These are phyloP conservation scores for Xylocopa sonorina DNA, from an alignment of 1,140 invertebrate genomes.

Conservation along the genomic window DNA sequence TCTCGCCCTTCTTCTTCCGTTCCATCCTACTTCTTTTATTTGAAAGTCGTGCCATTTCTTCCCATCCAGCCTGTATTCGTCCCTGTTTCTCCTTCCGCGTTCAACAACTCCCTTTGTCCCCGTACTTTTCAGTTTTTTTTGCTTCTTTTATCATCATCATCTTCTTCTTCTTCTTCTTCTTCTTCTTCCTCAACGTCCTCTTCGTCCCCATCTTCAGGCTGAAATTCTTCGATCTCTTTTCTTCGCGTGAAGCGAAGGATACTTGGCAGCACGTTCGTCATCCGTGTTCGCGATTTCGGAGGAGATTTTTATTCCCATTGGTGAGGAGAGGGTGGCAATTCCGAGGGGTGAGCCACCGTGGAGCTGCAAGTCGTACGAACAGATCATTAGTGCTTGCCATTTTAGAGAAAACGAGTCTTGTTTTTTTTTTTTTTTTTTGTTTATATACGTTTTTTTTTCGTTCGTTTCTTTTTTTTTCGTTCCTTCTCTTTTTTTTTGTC, in stretches of 20 bases:
- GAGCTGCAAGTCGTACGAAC: slow-evolving; percentile 88
- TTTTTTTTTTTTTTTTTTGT: slow-evolving; percentile 7
- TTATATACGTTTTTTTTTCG: too few relatives aligned
- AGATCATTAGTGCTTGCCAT: slow-evolving; percentile 59
- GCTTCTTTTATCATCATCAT: slow-evolving; percentile 2
- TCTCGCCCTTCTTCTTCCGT: background rate
- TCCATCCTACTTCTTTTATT: background rate
- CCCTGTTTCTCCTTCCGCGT: background rate
- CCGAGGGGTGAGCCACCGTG: slow-evolving; percentile 97
- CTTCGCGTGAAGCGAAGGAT: slow-evolving; percentile 44
- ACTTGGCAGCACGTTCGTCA: background rate
- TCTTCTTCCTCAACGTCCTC: slow-evolving; percentile 21
- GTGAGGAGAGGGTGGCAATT: slow-evolving; percentile 97
- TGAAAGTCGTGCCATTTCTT: too few relatives aligned
- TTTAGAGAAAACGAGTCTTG: slow-evolving; percentile 30
- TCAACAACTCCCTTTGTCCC: background rate
- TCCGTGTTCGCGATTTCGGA: slow-evolving; percentile 50
- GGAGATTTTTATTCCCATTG: slow-evolving; percentile 92
- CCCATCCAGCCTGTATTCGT: background rate
- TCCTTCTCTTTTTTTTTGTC: background rate
- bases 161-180: background rate
- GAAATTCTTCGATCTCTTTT: slow-evolving; percentile 48
- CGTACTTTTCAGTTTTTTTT: background rate
- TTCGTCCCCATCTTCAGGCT: slow-evolving; percentile 45
- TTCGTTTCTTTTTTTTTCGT: slow-evolving; percentile 15